Evolutionary conservation across 2,888 invertebrate species (phyloP).

Genomic region (Amaurobius ferox): DNA sequence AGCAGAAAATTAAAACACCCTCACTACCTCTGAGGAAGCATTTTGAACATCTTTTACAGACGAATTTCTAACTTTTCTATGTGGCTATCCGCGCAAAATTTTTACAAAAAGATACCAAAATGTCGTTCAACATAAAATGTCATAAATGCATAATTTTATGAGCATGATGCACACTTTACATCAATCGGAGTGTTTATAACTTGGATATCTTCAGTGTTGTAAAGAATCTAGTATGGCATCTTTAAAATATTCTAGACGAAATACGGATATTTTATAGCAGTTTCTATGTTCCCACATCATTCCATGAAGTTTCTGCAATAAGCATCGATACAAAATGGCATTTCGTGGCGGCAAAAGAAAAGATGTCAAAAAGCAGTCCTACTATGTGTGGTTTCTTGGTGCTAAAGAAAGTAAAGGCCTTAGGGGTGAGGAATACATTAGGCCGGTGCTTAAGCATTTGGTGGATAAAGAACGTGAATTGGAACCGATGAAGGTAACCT

Average conservation of each 20-base stretch:
- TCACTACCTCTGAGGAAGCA: background rate
- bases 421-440: slow-evolving; percentile 88
- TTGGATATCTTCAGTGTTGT: background rate
- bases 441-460: slow-evolving; percentile 89
- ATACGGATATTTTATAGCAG: background rate
- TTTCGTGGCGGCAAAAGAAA: slow-evolving; percentile 74
- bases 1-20: background rate
- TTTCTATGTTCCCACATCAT: background rate
- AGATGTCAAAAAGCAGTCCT: slow-evolving; percentile 78
- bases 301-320: background rate
- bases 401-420: slow-evolving; percentile 95
- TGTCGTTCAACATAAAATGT: background rate
- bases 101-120: background rate
- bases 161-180: background rate
- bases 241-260: background rate
- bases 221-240: background rate
- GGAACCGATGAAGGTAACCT: slow-evolving; percentile 92
- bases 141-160: slow-evolving; percentile 6
- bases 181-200: background rate
- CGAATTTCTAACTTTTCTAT: slow-evolving; percentile 5
- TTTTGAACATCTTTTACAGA: slow-evolving; percentile 13
- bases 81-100: background rate
- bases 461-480: slow-evolving; percentile 90
- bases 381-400: slow-evolving; percentile 85
- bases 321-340: slow-evolving; percentile 68